These are phyloP conservation scores for Catajapyx aquilonaris DNA, from an alignment of 1,140 invertebrate genomes.

Conservation along the genomic window DNA sequence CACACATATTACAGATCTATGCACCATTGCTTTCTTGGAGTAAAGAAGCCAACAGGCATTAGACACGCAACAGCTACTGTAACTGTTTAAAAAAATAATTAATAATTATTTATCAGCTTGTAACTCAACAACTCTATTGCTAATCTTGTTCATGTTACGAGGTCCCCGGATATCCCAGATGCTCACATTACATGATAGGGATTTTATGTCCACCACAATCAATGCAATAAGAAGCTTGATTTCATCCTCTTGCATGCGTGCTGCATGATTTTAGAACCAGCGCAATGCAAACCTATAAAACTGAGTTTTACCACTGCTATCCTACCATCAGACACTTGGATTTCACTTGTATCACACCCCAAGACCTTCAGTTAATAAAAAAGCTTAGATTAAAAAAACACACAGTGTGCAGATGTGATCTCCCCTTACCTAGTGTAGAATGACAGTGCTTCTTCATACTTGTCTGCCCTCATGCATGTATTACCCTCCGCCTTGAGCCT, in stretches of 20 bases:
- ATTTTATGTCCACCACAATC: no score
- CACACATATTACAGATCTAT: constrained; percentile 1
- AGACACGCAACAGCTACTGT: no score
- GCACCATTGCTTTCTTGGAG: background rate
- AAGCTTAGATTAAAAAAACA: background rate
- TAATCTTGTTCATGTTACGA: no score
- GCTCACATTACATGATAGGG: no score
- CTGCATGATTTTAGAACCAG: constrained; percentile 1
- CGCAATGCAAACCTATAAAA: background rate
- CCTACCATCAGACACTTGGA: background rate
- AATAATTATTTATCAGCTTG: background rate
- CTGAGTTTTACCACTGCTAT: background rate
- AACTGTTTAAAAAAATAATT: no score
- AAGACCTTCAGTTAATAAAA: background rate
- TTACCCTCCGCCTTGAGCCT: constrained; percentile 66
- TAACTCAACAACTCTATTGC: constrained; percentile 7
- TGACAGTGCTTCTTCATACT: constrained; percentile 53
- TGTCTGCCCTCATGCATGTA: constrained; percentile 57
- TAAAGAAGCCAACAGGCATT: background rate
- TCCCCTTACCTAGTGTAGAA: constrained; percentile 53
- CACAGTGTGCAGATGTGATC: no score
- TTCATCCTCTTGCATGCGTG: no score
- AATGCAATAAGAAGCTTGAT: no score
- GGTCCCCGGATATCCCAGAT: no score
- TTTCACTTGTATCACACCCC: background rate